Evolutionary conservation across 2,888 invertebrate genomes (phyloP).

Genomic region (Gisinianus flammeolus): DNA sequence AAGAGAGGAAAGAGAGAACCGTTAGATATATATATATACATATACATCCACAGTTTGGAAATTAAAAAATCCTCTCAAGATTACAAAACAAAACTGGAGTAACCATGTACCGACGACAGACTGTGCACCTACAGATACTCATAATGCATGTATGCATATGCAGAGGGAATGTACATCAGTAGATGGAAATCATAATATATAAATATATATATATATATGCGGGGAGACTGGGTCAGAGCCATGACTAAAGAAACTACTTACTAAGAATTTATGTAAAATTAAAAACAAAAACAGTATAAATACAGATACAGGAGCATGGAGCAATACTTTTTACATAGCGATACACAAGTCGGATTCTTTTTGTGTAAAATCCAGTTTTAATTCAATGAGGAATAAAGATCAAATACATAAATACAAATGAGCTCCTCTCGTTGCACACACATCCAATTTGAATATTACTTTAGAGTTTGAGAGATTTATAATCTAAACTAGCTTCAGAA

Average conservation of each 20-base stretch:
- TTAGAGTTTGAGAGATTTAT: background rate
- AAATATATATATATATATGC: no score
- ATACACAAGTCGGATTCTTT: no score
- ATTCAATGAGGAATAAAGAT: constrained; percentile 13
- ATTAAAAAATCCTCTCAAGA: no score
- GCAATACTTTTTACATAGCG: background rate
- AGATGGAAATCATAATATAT: background rate
- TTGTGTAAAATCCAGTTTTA: background rate
- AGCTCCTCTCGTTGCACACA: background rate
- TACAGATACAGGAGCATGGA: background rate
- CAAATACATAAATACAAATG: constrained; percentile 6
- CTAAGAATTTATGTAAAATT: background rate
- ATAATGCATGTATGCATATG: background rate
- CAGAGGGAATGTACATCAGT: background rate
- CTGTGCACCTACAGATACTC: background rate
- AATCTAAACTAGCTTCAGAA: background rate
- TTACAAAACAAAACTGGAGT: no score
- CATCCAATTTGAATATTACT: constrained; percentile 12
- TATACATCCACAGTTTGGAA: no score
- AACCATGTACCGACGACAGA: background rate
- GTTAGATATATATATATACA: constrained; percentile 2
- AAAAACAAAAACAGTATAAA: background rate
- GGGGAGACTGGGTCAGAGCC: background rate
- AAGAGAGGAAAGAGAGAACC: constrained; percentile 1
- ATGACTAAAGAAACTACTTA: background rate